phyloP scores from a whole-genome alignment of 2,888 invertebrate genomes.

The Bursaphelenchus okinawaensis region DNA sequence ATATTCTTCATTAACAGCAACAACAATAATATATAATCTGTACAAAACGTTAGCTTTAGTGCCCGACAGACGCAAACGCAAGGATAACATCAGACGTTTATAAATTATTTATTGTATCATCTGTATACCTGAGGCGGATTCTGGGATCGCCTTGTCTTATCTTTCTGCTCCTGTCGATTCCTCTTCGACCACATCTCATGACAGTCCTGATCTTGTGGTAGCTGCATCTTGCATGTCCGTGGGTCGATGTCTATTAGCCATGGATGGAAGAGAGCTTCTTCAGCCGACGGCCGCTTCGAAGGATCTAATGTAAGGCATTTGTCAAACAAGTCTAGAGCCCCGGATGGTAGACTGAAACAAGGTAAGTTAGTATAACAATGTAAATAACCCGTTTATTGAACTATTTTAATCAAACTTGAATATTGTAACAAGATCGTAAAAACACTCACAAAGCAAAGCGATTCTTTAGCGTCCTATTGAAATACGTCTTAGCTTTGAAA shows the following conservation, averaged over 20 bases:
- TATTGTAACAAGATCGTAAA: background rate
- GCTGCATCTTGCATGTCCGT: constrained; percentile 65
- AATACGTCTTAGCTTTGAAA: constrained; percentile 81
- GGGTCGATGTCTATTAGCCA: constrained; percentile 88
- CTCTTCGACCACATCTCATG: constrained; percentile 97
- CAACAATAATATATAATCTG: background rate
- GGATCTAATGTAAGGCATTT: constrained; percentile 91
- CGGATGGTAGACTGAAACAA: constrained; percentile 65
- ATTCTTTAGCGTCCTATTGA: constrained; percentile 80
- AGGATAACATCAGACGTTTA: background rate
- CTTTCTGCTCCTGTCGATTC: constrained; percentile 2
- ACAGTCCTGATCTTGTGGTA: constrained; percentile 73
- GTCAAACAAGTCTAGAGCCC: constrained; percentile 48
- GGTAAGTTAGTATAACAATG: too few species aligned
- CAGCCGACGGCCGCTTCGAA: constrained; percentile 82
- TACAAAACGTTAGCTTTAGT: background rate
- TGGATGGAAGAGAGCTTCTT: constrained; percentile 81
- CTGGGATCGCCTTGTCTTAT: background rate
- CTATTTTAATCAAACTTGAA: background rate
- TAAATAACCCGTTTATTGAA: too few species aligned
- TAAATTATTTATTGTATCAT: background rate
- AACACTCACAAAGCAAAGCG: constrained; percentile 73
- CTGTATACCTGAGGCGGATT: background rate
- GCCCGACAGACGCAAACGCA: background rate
- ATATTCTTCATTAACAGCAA: too few species aligned